These are phyloP conservation scores for Therioaphis trifolii DNA, from an alignment of 2,888 invertebrate genomes.

Conservation along the genomic window DNA sequence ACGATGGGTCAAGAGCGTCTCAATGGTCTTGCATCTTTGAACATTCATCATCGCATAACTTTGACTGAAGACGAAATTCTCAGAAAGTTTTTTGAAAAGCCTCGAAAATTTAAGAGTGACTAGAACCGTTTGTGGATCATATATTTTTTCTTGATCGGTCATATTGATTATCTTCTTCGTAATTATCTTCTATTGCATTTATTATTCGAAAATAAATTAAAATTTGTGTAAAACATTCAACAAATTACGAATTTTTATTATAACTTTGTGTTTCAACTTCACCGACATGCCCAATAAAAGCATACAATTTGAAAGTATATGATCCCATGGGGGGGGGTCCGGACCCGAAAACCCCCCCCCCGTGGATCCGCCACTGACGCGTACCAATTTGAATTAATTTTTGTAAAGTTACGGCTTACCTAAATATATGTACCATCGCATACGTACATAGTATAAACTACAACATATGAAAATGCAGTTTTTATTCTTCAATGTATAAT, in stretches of 20 bases:
- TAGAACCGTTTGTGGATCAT: constrained; percentile 36
- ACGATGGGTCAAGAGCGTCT: constrained; percentile 8
- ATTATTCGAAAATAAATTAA: constrained; percentile 38
- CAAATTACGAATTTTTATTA: constrained; percentile 36
- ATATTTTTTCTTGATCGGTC: constrained; percentile 38
- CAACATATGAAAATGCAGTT: too few relatives aligned
- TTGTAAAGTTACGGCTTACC: too few relatives aligned
- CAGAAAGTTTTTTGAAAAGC: constrained; percentile 4
- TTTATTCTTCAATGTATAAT: too few relatives aligned
- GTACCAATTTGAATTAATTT: too few relatives aligned
- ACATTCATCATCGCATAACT: constrained; percentile 8
- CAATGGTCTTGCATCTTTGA: constrained; percentile 8
- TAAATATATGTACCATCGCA: too few relatives aligned
- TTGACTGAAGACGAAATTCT: constrained; percentile 8
- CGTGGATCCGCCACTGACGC: too few relatives aligned
- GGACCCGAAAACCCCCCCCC: background rate
- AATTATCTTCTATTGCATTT: background rate
- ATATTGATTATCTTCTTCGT: constrained; percentile 38
- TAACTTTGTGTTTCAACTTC: constrained; percentile 35
- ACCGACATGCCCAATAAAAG: constrained; percentile 36
- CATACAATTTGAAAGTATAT: constrained; percentile 32
- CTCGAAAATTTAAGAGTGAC: constrained; percentile 6
- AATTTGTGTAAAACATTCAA: too few relatives aligned
- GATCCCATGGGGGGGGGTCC: constrained; percentile 18
- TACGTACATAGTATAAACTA: too few relatives aligned